phyloP scores from a whole-genome alignment of 1,140 invertebrate genomes.

The Dufourea novaeangliae region DNA sequence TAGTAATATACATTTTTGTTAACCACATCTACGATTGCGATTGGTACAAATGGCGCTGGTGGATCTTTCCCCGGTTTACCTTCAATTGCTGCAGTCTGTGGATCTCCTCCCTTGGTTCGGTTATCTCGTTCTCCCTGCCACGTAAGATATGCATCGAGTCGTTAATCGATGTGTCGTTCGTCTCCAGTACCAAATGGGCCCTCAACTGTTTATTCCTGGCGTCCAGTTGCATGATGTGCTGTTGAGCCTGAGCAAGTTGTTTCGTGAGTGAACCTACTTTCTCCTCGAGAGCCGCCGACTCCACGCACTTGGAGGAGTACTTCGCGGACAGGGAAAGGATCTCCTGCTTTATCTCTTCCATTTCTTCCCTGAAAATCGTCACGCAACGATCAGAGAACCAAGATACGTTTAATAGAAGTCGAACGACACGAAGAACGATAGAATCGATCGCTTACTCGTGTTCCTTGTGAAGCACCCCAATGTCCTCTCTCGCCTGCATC shows the following conservation, averaged over 20 bases:
- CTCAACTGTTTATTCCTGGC: constrained; percentile 89
- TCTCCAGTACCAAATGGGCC: constrained; percentile 87
- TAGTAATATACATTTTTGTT: constrained; percentile 68
- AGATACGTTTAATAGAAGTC: neutral
- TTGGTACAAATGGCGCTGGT: constrained; percentile 10
- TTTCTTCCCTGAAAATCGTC: constrained; percentile 85
- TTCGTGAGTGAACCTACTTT: constrained; percentile 89
- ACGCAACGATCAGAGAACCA: neutral
- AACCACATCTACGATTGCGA: constrained; percentile 71
- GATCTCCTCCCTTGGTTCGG: constrained; percentile 78
- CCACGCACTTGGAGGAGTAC: constrained; percentile 95
- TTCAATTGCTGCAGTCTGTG: constrained; percentile 79
- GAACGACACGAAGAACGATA: neutral
- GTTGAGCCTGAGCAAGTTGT: constrained; percentile 90
- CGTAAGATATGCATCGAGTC: constrained; percentile 76
- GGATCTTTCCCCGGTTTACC: constrained; percentile 56
- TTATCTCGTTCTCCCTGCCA: constrained; percentile 77
- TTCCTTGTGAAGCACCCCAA: constrained; percentile 82
- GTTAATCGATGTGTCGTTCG: constrained; percentile 72
- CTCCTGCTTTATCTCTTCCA: constrained; percentile 92
- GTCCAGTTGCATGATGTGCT: constrained; percentile 90
- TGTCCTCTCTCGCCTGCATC: constrained; percentile 84
- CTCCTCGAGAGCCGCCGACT: constrained; percentile 93
- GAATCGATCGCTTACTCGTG: constrained; percentile 82
- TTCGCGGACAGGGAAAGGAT: constrained; percentile 94